Base-by-base conservation (phyloP, 2,888 invertebrate species). In the Branchinecta sandiegonensis region DNA sequence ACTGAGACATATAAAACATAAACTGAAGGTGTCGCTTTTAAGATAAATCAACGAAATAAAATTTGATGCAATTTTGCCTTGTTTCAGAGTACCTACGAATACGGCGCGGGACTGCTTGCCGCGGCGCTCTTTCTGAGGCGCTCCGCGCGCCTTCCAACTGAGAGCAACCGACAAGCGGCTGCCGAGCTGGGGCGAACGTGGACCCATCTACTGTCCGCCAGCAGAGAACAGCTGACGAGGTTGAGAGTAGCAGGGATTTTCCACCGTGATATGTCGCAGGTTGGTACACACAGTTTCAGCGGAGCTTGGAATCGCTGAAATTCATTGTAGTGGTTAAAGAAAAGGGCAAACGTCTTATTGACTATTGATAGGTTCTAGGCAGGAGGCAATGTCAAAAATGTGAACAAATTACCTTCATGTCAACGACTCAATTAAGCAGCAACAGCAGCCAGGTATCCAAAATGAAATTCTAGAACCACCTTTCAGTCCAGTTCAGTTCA, bases 241-340 rank as follows among this genome's bases (percentile, higher is more conserved):
- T 79, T 89, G 46, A 82, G 87, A 71, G 88, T 88, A 48, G 86
- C 86, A 5, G 85, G 86, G 10, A 86, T 88, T 71, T 89, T 89
- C 75, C 85, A 88, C 76, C 81, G 86, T 71, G 86, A 86, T 70
- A 78, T 79, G 66, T 78, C 80, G 68, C 78, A 80, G 76, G 80
- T 80, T 71, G 71, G 70, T 65, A 46, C 56, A 8, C n/a, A 6
- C 56, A 8, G 6, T 56, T 56, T 63, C n/a, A 7, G n/a, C 14
- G 23, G 2, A 23, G 23, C 4, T 23, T 23, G 23, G 23, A 23
- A 4, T 23, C 4, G 23, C 23, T 23, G 4, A 23, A 23, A 4
- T 23, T 4, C 23, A 23, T 23, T 23, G 23, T 4, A 23, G 4
- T 23, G 4, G 23, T 23, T 4, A 23, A 23, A 23, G 23, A 23